These are phyloP conservation scores for Poeciliopsis infans DNA, from an alignment of 2,797 vertebrate species.

Conservation along the genomic window DNA sequence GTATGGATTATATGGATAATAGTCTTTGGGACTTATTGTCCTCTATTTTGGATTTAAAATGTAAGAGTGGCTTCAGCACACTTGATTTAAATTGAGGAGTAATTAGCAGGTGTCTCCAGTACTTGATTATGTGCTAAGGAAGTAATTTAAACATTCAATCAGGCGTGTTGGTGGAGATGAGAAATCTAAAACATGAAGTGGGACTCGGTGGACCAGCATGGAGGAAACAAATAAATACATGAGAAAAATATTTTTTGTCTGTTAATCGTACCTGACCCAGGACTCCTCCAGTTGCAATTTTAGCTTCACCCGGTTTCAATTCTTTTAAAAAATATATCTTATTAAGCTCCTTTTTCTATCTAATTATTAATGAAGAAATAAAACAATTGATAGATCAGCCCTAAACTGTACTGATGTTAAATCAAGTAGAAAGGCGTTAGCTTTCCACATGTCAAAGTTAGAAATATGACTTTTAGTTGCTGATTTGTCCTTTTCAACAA, in stretches of 20 bases:
- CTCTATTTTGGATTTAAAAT: not conserved
- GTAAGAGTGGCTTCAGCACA: not conserved
- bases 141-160: conserved; percentile 6
- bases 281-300: no score
- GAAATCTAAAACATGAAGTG: not conserved
- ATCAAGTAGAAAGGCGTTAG: no score
- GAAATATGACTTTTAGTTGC: not conserved
- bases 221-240: not conserved
- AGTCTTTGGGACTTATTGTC: not conserved
- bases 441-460: no score
- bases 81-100: not conserved
- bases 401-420: no score
- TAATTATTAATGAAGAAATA: no score
- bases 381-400: no score
- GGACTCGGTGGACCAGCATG: not conserved
- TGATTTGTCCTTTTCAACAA: no score
- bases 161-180: not conserved
- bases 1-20: not conserved
- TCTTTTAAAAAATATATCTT: no score
- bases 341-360: no score
- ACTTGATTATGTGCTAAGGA: not conserved
- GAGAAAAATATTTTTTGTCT: no score
- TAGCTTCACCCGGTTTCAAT: no score
- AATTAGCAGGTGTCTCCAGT: not conserved
- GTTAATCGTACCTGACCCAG: no score